Base-by-base conservation (phyloP, 2,888 invertebrate genomes). In the Drosophila multiciliata region DNA sequence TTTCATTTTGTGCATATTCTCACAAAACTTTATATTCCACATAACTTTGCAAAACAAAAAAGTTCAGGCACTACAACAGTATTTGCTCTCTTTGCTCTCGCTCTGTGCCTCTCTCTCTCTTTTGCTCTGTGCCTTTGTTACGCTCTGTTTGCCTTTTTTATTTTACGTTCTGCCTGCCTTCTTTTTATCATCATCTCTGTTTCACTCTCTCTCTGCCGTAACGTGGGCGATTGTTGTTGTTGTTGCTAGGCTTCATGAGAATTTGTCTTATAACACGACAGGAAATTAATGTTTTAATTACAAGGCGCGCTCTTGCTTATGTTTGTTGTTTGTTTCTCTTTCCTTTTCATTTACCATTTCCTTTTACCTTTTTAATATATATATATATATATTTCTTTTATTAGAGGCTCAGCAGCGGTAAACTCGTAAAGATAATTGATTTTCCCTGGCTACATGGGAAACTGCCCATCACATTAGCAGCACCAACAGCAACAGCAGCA, bases 201-300 rank as follows among this genome's bases (percentile, higher is more conserved):
- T 29, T 29, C 29, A 29, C 11, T 45, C 4, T 12, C 0, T 32
- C 73, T 42, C 35, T 55, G 68, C 33, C 38, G n/a, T 42, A 17
- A 52, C 35, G 65, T 50, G 40, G 63, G 65, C 54, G 68, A 57
- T 71, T 68, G 57, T 40, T 72, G 49, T 15, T 74, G 50, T 83
- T 77, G 67, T 62, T 73, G 82, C 50, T 60, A 60, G 58, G 62
- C 77, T 70, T 52, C 59, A 70, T 11, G 29, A 65, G 72, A 65
- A 55, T 80, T 73, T 32, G 70, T 57, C 66, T 72, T 64, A 58
- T 70, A 79, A 84, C 45, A 45, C 83, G 80, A 80, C 89, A 81
- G 78, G 82, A 87, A 85, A 89, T 85, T 79, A 85, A 87, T 87
- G 72, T 82, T 85, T 87, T 81, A 87, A 84, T 84, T 84, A 83